Evolutionary conservation across 2,113 vertebrate species (phyloP).

Genomic region (Turdus rufiventris): DNA sequence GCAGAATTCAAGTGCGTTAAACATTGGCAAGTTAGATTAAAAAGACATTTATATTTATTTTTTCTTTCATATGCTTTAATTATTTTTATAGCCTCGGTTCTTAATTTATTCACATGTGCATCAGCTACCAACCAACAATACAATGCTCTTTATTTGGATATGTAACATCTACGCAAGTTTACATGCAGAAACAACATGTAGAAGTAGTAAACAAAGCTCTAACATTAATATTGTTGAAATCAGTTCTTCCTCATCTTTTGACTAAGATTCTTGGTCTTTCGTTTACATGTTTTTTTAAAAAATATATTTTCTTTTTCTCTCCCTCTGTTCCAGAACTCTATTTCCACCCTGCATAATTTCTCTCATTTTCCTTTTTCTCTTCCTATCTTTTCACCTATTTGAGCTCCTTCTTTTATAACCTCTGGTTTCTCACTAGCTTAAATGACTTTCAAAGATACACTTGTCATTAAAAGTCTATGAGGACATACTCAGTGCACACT

Average conservation of each 20-base stretch:
- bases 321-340: neutral
- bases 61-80: neutral
- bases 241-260: neutral
- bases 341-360: neutral
- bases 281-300: neutral
- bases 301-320: neutral
- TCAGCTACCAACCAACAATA: neutral
- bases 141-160: neutral
- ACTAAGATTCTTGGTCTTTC: neutral
- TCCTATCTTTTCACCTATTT: neutral
- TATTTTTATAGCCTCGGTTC: neutral
- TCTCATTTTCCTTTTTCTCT: neutral
- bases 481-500: neutral
- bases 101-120: neutral
- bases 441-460: neutral
- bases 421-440: neutral
- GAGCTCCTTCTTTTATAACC: neutral
- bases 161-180: neutral
- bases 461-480: neutral
- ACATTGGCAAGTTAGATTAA: neutral
- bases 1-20: neutral
- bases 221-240: neutral
- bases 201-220: neutral
- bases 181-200: neutral
- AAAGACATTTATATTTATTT: neutral